Base-by-base conservation (phyloP, 2,113 vertebrate genomes). In the Ceuthmochares aereus region DNA sequence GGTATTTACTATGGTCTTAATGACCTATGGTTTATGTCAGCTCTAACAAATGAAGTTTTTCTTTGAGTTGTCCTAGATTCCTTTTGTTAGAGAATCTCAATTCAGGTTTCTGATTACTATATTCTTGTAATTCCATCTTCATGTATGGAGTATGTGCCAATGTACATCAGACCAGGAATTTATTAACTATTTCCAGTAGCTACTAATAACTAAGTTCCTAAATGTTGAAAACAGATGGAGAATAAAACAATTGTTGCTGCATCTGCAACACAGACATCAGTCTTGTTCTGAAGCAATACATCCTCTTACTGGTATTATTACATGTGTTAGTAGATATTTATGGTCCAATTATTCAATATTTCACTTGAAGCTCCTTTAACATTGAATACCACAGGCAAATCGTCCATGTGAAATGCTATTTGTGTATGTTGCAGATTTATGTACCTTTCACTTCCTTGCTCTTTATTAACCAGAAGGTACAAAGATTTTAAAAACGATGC, bases 391-490 rank as follows among this genome's bases (percentile, higher is more conserved):
- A 86, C 23, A 43, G 63, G 47, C 45, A 60, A 69, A 66, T 23
- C 90, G 67, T 73, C 52, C 52, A 77, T 42, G 64, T 36, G 51
- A 93, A 91, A 83, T 62, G 45, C 6, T 59, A 26, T 68, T 88
- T 90, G 34, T 81, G 25, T 60, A 21, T 0, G 1, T 49, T 86
- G 27, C 12, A 89, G 69, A 95, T 94, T 94, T 93, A 89, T 81
- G 42, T 87, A 84, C n/a, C 37, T 90, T 86, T 95, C 69, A 64
- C 60, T 90, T 90, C 64, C 56, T 84, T 68, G 47, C 27, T 93
- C 68, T 87, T 92, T 89, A 63, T 90, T 83, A 95, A 94, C 37
- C 49, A 90, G 68, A 90, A 93, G 9, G 51, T 66, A 87, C 17
- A 74, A 63, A 90, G 59, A 80, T 27, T 69, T 67, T 23, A 43